Evolutionary conservation across 2,113 vertebrate genomes (phyloP).

Genomic region (Paradoxurus hermaphroditus): DNA sequence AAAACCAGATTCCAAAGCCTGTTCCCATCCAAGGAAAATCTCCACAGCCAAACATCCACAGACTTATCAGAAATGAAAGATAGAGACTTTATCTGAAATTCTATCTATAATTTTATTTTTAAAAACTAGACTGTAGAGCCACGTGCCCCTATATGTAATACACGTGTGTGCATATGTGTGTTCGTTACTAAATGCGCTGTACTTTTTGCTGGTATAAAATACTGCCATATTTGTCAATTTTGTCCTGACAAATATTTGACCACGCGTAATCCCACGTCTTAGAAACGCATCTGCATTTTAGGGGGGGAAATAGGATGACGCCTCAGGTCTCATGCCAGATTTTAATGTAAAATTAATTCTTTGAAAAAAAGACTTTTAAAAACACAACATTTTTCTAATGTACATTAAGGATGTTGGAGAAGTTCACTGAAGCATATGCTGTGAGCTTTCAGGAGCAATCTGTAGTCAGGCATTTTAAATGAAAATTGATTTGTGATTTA

Average conservation of each 20-base stretch:
- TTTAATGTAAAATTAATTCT: conserved; percentile 87
- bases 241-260: conserved; percentile 58
- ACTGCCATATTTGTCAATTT: conserved; percentile 40
- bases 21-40: background rate
- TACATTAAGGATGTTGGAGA: conserved; percentile 89
- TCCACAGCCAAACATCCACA: background rate
- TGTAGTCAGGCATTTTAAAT: conserved; percentile 98
- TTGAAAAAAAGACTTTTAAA: conserved; percentile 79
- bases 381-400: conserved; percentile 86
- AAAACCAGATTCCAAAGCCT: background rate
- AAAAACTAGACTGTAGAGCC: background rate
- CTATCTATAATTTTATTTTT: conserved; percentile 13
- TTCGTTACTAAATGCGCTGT: conserved; percentile 58
- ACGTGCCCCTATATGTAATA: background rate
- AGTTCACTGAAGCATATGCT: conserved; percentile 88
- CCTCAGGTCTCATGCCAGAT: conserved; percentile 72
- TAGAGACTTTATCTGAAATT: background rate
- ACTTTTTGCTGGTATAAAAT: conserved; percentile 47
- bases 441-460: conserved; percentile 94
- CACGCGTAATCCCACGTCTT: conserved; percentile 45
- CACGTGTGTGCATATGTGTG: background rate
- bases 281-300: conserved; percentile 67
- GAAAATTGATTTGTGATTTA: conserved; percentile 99
- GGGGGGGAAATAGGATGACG: background rate
- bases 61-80: background rate